A percentile compares a stretch with the other conserved stretches of the same genome.
Evolutionary conservation across 2,113 vertebrate species (phyloP).

Genomic region (Bufo gargarizans): DNA sequence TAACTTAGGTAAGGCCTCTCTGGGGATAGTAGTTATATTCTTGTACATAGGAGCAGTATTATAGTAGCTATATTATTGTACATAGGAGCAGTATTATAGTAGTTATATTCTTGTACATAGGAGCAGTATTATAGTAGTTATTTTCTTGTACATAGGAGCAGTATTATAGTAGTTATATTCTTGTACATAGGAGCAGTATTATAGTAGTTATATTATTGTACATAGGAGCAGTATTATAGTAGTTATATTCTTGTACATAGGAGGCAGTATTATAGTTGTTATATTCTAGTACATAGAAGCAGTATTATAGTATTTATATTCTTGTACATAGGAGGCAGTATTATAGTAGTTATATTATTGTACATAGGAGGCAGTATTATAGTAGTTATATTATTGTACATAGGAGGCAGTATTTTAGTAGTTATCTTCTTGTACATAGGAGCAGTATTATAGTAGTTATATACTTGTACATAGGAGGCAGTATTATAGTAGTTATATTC

Average conservation of each 20-base stretch:
- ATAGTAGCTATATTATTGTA: background rate
- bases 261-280: background rate
- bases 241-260: background rate
- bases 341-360: constrained; percentile 1
- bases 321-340: background rate
- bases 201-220: background rate
- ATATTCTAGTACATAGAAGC: background rate
- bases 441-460: background rate
- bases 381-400: constrained; percentile 8
- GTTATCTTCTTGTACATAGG: background rate
- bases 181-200: background rate
- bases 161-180: background rate
- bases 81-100: background rate
- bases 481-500: constrained; percentile 9
- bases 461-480: background rate
- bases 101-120: background rate
- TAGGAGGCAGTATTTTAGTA: background rate
- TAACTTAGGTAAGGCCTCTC: too few relatives aligned
- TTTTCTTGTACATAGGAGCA: background rate
- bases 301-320: background rate
- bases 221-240: background rate
- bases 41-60: background rate
- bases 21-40: background rate
- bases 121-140: background rate
- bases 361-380: background rate